Percentiles rank a stretch among this genome's conserved stretches.
These are phyloP conservation scores for Syngnathus floridae DNA, from an alignment of 2,113 vertebrate genomes.

Conservation along the genomic window DNA sequence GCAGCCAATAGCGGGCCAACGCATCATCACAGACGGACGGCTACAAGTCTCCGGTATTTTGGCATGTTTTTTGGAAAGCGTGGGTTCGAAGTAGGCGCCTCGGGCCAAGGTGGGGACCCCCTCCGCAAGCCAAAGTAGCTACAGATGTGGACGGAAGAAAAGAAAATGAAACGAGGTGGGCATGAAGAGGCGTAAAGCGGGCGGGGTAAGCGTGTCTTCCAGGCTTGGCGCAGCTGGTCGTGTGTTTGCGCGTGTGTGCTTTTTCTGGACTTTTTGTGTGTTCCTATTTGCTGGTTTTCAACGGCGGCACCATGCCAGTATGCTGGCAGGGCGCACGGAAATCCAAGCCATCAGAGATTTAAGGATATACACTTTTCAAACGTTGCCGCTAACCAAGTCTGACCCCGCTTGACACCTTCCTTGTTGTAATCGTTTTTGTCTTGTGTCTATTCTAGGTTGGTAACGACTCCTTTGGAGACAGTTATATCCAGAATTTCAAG, in stretches of 20 bases:
- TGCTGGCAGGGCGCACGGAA: conserved; percentile 65
- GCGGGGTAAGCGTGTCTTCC: conserved; percentile 69
- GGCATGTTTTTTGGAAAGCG: conserved; percentile 71
- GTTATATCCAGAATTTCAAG: conserved; percentile 91
- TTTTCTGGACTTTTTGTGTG: conserved; percentile 60
- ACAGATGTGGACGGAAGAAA: conserved; percentile 64
- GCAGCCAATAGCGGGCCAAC: conserved; percentile 61
- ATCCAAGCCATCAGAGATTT: conserved; percentile 66
- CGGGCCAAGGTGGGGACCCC: conserved; percentile 68
- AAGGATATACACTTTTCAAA: conserved; percentile 61
- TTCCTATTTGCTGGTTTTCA: conserved; percentile 57
- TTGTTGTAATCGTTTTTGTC: conserved; percentile 59
- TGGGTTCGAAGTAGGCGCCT: conserved; percentile 70
- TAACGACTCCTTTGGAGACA: conserved; percentile 92
- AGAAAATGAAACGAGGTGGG: conserved; percentile 57
- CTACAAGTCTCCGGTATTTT: conserved; percentile 57
- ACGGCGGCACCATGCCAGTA: conserved; percentile 67
- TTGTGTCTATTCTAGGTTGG: conserved; percentile 83
- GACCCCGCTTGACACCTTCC: conserved; percentile 58
- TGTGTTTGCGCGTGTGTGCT: conserved; percentile 62
- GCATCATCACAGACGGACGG: conserved; percentile 49
- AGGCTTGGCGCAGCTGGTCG: conserved; percentile 72
- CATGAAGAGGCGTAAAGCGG: conserved; percentile 64
- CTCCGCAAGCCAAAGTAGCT: conserved; percentile 62
- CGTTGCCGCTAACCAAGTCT: conserved; percentile 72